Conservation (phyloP, 1,140 invertebrate species). For the Lepidotrigona ventralis region DNA sequence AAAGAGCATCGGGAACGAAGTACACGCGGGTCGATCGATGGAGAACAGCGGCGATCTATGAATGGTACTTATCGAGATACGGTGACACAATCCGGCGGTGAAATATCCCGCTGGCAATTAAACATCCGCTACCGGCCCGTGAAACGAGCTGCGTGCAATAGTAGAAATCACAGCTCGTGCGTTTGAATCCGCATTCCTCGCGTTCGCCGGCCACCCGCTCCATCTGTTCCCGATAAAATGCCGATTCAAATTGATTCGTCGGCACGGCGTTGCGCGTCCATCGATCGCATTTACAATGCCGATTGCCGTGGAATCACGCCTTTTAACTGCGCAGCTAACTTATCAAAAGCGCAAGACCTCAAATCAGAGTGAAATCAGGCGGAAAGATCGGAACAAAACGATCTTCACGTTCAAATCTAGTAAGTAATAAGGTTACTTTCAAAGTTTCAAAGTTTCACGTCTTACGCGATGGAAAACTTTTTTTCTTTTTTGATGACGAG, state of each 20-base stretch:
- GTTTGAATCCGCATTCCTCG: slow-evolving; percentile 44
- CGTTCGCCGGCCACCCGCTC: neutral
- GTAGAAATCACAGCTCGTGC: slow-evolving; percentile 26
- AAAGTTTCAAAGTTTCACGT: too few relatives aligned
- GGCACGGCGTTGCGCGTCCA: neutral
- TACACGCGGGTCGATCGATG: neutral
- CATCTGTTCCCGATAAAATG: slow-evolving; percentile 17
- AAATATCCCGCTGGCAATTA: slow-evolving; percentile 46
- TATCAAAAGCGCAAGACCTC: too few relatives aligned
- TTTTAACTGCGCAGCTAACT: neutral
- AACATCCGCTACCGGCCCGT: slow-evolving; percentile 26
- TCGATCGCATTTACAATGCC: neutral
- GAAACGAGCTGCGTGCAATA: slow-evolving; percentile 46
- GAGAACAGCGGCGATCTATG: slow-evolving; percentile 4
- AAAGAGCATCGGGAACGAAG: too few relatives aligned
- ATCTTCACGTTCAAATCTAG: too few relatives aligned
- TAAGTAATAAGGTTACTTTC: too few relatives aligned
- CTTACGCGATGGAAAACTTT: too few relatives aligned
- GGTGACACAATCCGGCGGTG: slow-evolving; percentile 8
- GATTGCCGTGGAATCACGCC: neutral
- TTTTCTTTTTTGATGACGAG: too few relatives aligned
- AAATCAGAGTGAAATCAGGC: too few relatives aligned
- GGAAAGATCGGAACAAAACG: too few relatives aligned
- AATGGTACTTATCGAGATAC: neutral
- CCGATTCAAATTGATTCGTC: slow-evolving; percentile 41